Percentiles rank a stretch among this genome's conserved stretches.
phyloP scores from a whole-genome alignment of 2,797 vertebrate genomes.

The Garrulus glandarius region DNA sequence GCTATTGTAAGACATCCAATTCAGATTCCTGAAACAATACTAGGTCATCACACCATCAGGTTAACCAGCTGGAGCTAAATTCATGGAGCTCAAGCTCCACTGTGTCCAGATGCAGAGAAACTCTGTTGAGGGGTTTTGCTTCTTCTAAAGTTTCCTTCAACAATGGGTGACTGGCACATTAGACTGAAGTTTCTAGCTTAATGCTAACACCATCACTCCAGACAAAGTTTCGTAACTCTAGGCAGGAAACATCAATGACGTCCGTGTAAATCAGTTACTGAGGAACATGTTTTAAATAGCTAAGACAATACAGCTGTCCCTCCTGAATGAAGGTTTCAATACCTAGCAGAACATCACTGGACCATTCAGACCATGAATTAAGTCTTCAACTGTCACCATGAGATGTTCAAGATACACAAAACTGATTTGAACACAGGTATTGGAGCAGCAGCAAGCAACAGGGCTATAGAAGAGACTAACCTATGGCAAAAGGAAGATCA shows the following conservation, averaged over 20 bases:
- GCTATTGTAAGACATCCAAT: background rate
- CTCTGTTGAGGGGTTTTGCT: background rate
- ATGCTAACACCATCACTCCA: rapidly evolving
- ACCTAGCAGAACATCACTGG: background rate
- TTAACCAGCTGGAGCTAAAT: background rate
- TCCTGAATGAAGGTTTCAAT: background rate
- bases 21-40: background rate
- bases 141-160: background rate
- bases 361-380: background rate
- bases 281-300: background rate
- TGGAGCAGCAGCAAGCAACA: background rate
- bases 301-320: background rate
- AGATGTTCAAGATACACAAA: background rate
- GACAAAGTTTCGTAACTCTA: background rate
- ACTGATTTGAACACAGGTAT: background rate
- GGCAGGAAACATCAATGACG: background rate
- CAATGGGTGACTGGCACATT: background rate
- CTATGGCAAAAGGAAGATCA: background rate
- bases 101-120: background rate
- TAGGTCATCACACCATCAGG: background rate
- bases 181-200: background rate
- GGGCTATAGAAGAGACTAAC: background rate
- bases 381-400: background rate
- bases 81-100: background rate
- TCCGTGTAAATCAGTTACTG: background rate